These are phyloP conservation scores for Eristalis arbustorum DNA, from an alignment of 2,888 invertebrate species.

Conservation along the genomic window DNA sequence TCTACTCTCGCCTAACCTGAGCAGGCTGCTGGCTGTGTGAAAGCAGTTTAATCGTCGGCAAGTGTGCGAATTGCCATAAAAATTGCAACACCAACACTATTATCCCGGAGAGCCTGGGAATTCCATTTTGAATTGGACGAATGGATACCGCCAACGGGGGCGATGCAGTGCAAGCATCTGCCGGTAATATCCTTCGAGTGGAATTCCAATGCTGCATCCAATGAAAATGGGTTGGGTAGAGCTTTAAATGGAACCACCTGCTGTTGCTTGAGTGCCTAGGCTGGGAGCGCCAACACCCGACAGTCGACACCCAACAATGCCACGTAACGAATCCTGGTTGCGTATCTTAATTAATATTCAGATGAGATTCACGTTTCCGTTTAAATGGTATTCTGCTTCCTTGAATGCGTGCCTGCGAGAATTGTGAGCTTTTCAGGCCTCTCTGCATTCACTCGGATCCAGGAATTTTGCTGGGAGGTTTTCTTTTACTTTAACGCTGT, in stretches of 20 bases:
- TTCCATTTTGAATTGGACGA: not conserved
- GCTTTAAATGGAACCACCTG: constrained; percentile 54
- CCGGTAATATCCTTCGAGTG: constrained; percentile 62
- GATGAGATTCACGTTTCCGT: constrained; percentile 59
- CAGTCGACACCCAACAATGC: not conserved
- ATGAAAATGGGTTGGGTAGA: constrained; percentile 17
- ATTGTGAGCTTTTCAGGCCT: constrained; percentile 25
- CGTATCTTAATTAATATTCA: constrained; percentile 68
- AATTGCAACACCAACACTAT: constrained; percentile 67
- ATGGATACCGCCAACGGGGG: not conserved
- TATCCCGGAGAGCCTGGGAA: constrained; percentile 30
- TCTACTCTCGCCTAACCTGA: constrained; percentile 7
- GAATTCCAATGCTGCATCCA: constrained; percentile 40
- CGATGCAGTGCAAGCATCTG: constrained; percentile 59
- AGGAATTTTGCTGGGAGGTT: not conserved
- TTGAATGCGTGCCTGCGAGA: constrained; percentile 43
- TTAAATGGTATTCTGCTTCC: constrained; percentile 27
- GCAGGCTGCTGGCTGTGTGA: constrained; percentile 1
- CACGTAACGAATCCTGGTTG: constrained; percentile 40
- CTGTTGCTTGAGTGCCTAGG: constrained; percentile 32
- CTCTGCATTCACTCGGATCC: not conserved
- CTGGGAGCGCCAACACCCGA: not conserved
- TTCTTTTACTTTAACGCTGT: not conserved
- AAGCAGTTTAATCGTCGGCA: constrained; percentile 61
- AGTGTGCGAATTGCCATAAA: constrained; percentile 67